Conservation (phyloP, 1,140 invertebrate species). For the Panulirus ornatus region DNA sequence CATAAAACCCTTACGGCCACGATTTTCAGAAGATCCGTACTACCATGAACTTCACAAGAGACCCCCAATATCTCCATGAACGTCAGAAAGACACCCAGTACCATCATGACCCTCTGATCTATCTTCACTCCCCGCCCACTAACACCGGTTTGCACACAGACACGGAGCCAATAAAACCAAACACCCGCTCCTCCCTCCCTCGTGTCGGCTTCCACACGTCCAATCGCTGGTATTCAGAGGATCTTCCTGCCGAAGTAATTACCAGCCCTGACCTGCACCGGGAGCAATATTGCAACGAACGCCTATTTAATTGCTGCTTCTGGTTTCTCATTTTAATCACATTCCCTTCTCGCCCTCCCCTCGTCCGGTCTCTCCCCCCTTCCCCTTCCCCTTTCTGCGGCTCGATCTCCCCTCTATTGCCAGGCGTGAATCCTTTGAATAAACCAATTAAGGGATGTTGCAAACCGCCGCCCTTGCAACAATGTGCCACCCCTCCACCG, state of each 20-base stretch:
- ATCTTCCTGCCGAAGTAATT: neutral
- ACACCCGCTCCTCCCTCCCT: conserved; percentile 1
- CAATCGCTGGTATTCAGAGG: neutral
- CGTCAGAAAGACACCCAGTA: no score
- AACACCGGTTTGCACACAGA: no score
- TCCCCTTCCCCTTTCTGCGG: neutral
- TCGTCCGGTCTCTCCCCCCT: neutral
- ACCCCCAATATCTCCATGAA: no score
- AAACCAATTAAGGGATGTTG: conserved; percentile 69
- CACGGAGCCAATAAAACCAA: no score
- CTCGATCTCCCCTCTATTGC: conserved; percentile 30
- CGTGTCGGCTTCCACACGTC: neutral
- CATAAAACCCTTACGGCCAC: no score
- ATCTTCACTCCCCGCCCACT: no score
- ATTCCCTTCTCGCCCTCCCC: neutral
- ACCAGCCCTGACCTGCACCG: no score
- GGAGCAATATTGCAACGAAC: conserved; percentile 12
- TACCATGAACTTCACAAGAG: no score
- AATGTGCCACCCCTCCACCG: conserved; percentile 48
- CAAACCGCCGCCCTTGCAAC: conserved; percentile 50
- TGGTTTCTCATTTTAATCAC: conserved; percentile 31
- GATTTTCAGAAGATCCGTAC: no score
- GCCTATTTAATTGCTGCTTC: conserved; percentile 36
- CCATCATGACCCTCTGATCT: no score
- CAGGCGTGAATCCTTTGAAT: conserved; percentile 65